phyloP scores from a whole-genome alignment of 2,113 vertebrate genomes.

The Rhea americana region DNA sequence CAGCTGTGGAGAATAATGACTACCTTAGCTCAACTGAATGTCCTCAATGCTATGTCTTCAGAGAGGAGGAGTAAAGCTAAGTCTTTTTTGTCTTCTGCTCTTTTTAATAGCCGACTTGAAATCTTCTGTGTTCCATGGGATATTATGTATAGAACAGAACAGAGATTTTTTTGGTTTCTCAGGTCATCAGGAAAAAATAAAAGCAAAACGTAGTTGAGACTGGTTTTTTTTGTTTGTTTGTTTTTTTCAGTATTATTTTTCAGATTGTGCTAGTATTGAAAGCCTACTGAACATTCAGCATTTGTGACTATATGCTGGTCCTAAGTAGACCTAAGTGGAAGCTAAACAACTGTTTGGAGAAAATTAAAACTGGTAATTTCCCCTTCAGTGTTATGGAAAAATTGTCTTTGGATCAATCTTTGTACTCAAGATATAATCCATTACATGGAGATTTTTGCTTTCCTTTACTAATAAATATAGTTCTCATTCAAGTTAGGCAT shows the following conservation, averaged over 20 bases:
- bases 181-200: neutral
- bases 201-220: neutral
- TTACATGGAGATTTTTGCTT: neutral
- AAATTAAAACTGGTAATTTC: neutral
- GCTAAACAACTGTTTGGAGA: neutral
- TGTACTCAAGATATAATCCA: neutral
- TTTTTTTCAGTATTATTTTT: neutral
- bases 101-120: neutral
- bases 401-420: neutral
- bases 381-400: neutral
- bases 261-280: neutral
- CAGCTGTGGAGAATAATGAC: neutral
- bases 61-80: neutral
- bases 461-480: neutral
- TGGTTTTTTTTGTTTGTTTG: neutral
- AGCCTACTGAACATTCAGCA: neutral
- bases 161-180: accelerated
- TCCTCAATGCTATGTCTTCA: neutral
- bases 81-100: neutral
- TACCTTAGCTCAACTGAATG: neutral
- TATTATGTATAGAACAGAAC: neutral
- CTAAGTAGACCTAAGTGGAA: neutral
- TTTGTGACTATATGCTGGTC: neutral
- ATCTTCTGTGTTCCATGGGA: neutral
- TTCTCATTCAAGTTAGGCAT: neutral